These are phyloP conservation scores for Alethe diademata DNA, from an alignment of 2,113 vertebrate genomes.

Conservation along the genomic window DNA sequence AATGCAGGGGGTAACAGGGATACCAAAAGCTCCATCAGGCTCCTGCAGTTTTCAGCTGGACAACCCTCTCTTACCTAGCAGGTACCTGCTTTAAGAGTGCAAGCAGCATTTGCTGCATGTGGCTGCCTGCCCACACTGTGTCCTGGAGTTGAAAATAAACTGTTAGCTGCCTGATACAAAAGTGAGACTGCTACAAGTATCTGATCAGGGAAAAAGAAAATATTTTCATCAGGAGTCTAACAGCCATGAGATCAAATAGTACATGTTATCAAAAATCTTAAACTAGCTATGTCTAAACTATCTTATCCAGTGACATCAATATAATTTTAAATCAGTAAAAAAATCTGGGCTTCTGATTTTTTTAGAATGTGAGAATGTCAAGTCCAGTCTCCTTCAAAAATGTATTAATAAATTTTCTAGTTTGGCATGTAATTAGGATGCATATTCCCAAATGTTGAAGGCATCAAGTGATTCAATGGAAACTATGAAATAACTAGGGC, in stretches of 20 bases:
- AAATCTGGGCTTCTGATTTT: background rate
- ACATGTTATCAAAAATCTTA: background rate
- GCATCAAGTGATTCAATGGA: background rate
- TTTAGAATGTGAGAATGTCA: background rate
- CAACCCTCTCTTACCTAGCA: background rate
- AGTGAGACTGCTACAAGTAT: background rate
- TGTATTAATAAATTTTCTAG: background rate
- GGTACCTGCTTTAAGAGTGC: background rate
- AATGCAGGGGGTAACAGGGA: background rate
- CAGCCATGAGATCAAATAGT: background rate
- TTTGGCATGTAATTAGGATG: background rate
- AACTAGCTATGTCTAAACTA: background rate
- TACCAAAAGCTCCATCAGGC: background rate
- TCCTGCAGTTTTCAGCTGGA: background rate
- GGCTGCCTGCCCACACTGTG: rapidly evolving
- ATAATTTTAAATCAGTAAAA: background rate
- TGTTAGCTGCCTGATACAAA: background rate
- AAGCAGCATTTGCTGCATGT: rapidly evolving
- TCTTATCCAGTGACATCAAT: background rate
- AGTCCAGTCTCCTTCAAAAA: background rate
- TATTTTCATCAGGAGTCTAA: background rate
- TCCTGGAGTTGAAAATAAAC: background rate
- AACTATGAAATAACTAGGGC: background rate
- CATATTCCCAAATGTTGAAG: background rate
- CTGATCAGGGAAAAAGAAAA: background rate